Conservation (phyloP, 2,888 invertebrate species). For the Cryptus viduatorius region DNA sequence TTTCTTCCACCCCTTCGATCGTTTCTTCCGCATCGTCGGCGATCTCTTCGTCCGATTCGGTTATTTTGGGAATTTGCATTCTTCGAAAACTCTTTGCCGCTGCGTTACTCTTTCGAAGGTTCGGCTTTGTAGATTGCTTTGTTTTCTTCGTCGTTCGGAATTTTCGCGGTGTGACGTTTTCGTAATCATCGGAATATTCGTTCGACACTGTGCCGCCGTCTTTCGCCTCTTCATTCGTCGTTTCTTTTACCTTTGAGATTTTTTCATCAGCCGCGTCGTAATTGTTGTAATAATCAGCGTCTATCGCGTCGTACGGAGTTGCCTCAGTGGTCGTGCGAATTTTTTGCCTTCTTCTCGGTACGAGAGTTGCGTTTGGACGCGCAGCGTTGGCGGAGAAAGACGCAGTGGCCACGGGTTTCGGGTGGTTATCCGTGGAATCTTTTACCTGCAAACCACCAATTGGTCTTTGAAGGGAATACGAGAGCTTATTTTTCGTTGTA, state of each 20-base stretch:
- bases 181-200: slow-evolving; percentile 52
- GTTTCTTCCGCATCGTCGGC: not conserved
- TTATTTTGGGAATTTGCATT: not conserved
- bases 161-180: not conserved
- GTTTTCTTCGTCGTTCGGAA: slow-evolving; percentile 27
- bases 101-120: not conserved
- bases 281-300: slow-evolving; percentile 61
- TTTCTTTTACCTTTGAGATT: not conserved
- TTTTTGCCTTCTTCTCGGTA: slow-evolving; percentile 15
- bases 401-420: slow-evolving; percentile 1
- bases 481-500: not conserved
- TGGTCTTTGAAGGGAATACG: not conserved
- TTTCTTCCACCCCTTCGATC: not conserved
- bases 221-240: not conserved
- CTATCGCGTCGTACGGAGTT: slow-evolving; percentile 60
- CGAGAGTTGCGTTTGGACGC: slow-evolving; percentile 32
- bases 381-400: not conserved
- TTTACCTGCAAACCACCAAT: not conserved
- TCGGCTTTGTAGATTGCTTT: not conserved
- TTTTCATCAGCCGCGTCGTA: slow-evolving; percentile 24
- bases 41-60: not conserved
- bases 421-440: not conserved
- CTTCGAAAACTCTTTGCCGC: not conserved
- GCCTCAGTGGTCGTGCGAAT: slow-evolving; percentile 21
- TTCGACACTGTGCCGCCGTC: not conserved